Conservation (phyloP, 37 sponge, comb jelly and placozoan species). For the Tethya wilhelma region DNA sequence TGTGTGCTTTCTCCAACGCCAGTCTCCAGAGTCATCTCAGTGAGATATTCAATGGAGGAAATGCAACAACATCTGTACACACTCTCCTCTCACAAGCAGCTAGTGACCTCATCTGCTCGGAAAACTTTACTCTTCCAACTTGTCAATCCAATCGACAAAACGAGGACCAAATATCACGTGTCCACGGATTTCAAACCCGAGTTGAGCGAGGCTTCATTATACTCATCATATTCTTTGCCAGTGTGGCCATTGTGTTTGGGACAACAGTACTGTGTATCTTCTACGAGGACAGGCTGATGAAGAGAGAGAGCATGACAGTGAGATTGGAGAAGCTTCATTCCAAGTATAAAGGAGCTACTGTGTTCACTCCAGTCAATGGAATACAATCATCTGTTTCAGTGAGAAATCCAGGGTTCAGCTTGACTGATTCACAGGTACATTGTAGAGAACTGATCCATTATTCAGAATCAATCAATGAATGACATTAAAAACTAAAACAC, state of each 20-base stretch:
- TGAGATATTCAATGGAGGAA: neutral
- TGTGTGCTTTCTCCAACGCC: neutral
- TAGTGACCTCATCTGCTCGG: slow-evolving; percentile 1
- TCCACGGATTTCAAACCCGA: slow-evolving; percentile 15
- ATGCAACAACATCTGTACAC: neutral
- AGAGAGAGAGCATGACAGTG: neutral
- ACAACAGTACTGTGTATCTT: slow-evolving; percentile 7
- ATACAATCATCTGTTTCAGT: too few species aligned
- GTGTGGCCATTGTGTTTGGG: neutral
- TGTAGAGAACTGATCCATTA: too few species aligned
- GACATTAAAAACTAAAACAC: too few species aligned
- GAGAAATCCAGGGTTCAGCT: too few species aligned
- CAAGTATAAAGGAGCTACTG: neutral
- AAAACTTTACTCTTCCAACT: neutral
- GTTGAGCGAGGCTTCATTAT: slow-evolving; percentile 19
- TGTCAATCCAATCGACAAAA: neutral
- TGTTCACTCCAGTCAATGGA: neutral
- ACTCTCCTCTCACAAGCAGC: slow-evolving; percentile 8
- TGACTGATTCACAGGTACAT: too few species aligned
- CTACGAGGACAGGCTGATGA: slow-evolving; percentile 34
- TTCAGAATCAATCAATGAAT: too few species aligned
- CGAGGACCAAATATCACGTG: neutral
- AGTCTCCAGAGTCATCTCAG: neutral
- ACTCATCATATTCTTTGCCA: neutral
- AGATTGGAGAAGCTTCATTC: neutral